Base-by-base conservation (phyloP, 2,113 vertebrate species). In the Mustela nigripes region DNA sequence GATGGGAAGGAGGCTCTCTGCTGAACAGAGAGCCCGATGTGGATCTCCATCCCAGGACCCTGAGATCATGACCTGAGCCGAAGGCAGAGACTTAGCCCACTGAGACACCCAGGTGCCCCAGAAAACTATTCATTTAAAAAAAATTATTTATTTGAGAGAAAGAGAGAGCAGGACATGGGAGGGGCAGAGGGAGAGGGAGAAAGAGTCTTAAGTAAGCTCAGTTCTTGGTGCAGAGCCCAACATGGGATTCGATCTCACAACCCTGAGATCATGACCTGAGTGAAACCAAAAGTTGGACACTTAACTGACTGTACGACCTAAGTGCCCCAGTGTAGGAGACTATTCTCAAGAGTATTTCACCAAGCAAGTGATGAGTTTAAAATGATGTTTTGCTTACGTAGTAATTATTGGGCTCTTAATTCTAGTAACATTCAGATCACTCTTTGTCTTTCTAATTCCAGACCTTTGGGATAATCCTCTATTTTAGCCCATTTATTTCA, bases 401-500 rank as follows among this genome's bases (percentile, higher is more conserved):
- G 3, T 58, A 56, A 56, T 84, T 73, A 73, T 48, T 42, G 8
- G 67, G 14, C 26, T 79, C 11, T 92, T 92, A 89, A 92, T 94
- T 19, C 21, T 86, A 16, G 33, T 94, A 65, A 11, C 5, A 71
- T 91, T 94, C 33, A 93, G 63, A 94, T 83, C 4, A 74, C 16
- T 82, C 4, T 26, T 86, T 86, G 50, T 85, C 45, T 89, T 94
- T 78, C 31, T 45, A 78, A 89, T 60, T 96, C 12, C 36, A 79
- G 24, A 56, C 86, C 28, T 80, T 84, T 36, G 62, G 18, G 12
- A 53, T 50, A 74, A 78, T 60, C 65, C 33, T 92, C 33, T 67
- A 21, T 79, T 93, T 92, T 89, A 63, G 16, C 45, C 4, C 71
- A 42, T 94, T 89, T 91, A 63, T 67, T 45, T 87, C 33, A 92